Evolutionary conservation across 2,888 invertebrate species (phyloP).

Genomic region (Patella pellucida): DNA sequence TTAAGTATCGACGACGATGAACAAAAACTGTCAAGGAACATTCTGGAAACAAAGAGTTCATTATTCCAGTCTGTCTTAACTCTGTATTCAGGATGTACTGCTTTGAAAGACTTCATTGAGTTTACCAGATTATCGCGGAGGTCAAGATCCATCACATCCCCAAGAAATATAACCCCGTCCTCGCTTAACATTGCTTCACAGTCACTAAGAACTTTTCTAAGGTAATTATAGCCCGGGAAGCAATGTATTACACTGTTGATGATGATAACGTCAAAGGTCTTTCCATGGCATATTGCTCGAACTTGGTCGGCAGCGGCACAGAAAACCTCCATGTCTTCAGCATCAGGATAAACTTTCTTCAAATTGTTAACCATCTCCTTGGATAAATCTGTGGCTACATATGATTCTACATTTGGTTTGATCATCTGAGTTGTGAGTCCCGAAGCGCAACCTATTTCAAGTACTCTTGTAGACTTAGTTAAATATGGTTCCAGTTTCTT

Average conservation of each 20-base stretch:
- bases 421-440: slow-evolving; percentile 7
- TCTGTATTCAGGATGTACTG: not conserved
- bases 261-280: not conserved
- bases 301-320: not conserved
- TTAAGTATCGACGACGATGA: not conserved
- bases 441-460: not conserved
- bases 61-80: not conserved
- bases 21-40: not conserved
- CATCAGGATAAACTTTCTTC: not conserved
- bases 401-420: not conserved
- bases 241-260: slow-evolving; percentile 1
- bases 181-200: not conserved
- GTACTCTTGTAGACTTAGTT: not conserved
- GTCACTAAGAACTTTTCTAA: not conserved
- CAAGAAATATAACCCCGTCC: not conserved
- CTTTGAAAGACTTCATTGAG: not conserved
- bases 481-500: slow-evolving; percentile 14
- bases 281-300: not conserved
- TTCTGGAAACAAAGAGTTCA: not conserved
- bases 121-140: not conserved
- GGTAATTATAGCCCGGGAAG: not conserved
- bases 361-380: not conserved
- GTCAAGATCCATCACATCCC: not conserved
- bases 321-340: not conserved
- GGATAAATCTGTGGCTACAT: not conserved